Conservation (phyloP, 2,797 vertebrate species). For the Babyrousa celebensis region DNA sequence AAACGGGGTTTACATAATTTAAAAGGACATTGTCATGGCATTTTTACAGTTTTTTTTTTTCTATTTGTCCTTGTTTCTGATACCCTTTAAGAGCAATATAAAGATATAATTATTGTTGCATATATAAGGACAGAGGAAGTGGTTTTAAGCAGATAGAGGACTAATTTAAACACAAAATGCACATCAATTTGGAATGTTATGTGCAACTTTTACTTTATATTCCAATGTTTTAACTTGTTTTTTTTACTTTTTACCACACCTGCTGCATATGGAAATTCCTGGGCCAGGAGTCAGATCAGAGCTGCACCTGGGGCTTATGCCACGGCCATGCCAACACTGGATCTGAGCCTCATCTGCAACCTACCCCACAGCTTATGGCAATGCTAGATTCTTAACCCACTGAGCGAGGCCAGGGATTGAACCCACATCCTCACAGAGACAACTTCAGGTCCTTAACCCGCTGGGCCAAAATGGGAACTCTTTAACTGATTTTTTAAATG, state of each 20-base stretch:
- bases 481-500: background rate
- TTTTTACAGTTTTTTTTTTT: slow-evolving; percentile 67
- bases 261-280: too few species aligned
- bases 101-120: background rate
- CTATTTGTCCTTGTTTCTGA: slow-evolving; percentile 67
- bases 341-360: too few species aligned
- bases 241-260: too few species aligned
- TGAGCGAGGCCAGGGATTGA: too few species aligned
- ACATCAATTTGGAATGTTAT: slow-evolving; percentile 36
- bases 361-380: too few species aligned
- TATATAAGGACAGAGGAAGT: background rate
- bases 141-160: background rate
- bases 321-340: too few species aligned
- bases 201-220: slow-evolving; percentile 50
- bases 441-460: too few species aligned
- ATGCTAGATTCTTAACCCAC: too few species aligned
- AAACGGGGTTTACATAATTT: slow-evolving; percentile 90
- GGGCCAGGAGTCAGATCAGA: too few species aligned
- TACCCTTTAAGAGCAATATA: slow-evolving; percentile 31
- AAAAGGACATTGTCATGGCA: slow-evolving; percentile 83
- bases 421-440: too few species aligned
- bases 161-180: slow-evolving; percentile 30
- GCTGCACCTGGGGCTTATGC: too few species aligned
- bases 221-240: slow-evolving; percentile 11
- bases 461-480: too few species aligned